A percentile compares a stretch with the other conserved stretches of the same genome.
phyloP scores from a whole-genome alignment of 2,113 vertebrate genomes.

The Scortum barcoo region DNA sequence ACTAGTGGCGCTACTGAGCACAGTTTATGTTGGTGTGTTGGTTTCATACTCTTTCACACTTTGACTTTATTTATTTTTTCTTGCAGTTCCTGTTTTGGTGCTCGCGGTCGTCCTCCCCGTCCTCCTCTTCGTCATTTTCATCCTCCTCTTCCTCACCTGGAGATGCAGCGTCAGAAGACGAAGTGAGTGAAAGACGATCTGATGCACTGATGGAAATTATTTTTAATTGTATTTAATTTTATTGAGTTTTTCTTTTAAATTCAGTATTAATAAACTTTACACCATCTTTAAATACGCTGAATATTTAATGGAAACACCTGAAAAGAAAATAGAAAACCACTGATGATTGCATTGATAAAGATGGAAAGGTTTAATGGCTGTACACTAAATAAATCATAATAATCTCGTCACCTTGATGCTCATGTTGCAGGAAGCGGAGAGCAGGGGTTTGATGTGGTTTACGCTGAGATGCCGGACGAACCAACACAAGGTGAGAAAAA shows the following conservation, averaged over 20 bases:
- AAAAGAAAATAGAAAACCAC: too few species aligned
- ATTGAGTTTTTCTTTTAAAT: too few species aligned
- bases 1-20: too few species aligned
- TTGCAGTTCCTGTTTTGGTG: not conserved
- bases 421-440: not conserved
- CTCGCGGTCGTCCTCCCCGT: fast-evolving
- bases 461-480: not conserved
- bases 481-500: not conserved
- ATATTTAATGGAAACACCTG: too few species aligned
- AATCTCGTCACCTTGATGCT: not conserved
- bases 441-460: not conserved
- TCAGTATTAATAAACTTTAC: too few species aligned
- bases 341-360: too few species aligned
- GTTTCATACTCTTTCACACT: too few species aligned
- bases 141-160: not conserved
- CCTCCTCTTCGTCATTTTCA: not conserved
- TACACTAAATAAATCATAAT: not conserved
- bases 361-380: too few species aligned
- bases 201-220: not conserved
- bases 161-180: not conserved
- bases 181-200: not conserved
- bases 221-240: too few species aligned
- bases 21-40: too few species aligned
- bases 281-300: too few species aligned
- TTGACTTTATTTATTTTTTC: not conserved